These are phyloP conservation scores for Andrena praecox DNA, from an alignment of 2,888 invertebrate genomes.

Conservation along the genomic window DNA sequence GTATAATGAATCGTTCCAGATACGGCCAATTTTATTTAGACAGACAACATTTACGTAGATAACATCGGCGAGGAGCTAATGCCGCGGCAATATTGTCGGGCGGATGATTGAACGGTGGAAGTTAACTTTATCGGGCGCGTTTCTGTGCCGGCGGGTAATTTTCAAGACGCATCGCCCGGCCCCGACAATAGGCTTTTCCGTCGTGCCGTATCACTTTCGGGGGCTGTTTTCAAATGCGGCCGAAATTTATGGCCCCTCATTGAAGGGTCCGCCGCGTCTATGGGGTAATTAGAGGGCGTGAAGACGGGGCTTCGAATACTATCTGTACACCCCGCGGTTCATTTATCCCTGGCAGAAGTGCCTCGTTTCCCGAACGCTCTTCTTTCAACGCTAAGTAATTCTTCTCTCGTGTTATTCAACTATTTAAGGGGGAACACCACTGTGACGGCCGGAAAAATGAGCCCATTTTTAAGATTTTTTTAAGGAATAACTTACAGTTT, in stretches of 20 bases:
- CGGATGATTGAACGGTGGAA: slow-evolving; percentile 20
- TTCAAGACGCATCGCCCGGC: slow-evolving; percentile 28
- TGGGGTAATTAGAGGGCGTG: slow-evolving; percentile 84
- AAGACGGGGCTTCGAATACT: slow-evolving; percentile 74
- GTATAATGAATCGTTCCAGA: slow-evolving; percentile 36
- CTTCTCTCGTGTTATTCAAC: not conserved
- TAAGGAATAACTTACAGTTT: too few relatives aligned
- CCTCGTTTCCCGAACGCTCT: slow-evolving; percentile 54
- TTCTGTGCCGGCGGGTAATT: slow-evolving; percentile 29
- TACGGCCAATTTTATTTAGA: slow-evolving; percentile 15
- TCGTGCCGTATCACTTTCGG: slow-evolving; percentile 73
- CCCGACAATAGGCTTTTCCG: slow-evolving; percentile 45
- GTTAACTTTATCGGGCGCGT: slow-evolving; percentile 36
- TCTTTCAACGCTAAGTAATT: slow-evolving; percentile 20
- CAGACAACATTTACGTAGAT: slow-evolving; percentile 35
- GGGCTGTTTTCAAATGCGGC: slow-evolving; percentile 76
- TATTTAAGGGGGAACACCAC: too few relatives aligned
- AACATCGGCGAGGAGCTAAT: slow-evolving; percentile 5
- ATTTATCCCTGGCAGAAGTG: slow-evolving; percentile 67
- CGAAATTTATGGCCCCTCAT: slow-evolving; percentile 79
- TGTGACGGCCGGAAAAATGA: too few relatives aligned
- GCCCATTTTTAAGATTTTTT: too few relatives aligned
- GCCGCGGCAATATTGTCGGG: slow-evolving; percentile 14
- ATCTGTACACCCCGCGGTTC: slow-evolving; percentile 77
- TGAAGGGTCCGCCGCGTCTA: slow-evolving; percentile 77